A percentile compares a stretch with the other conserved stretches of the same genome.
These are phyloP conservation scores for Lagenorhynchus albirostris DNA, from an alignment of 2,113 vertebrate genomes.

Conservation along the genomic window DNA sequence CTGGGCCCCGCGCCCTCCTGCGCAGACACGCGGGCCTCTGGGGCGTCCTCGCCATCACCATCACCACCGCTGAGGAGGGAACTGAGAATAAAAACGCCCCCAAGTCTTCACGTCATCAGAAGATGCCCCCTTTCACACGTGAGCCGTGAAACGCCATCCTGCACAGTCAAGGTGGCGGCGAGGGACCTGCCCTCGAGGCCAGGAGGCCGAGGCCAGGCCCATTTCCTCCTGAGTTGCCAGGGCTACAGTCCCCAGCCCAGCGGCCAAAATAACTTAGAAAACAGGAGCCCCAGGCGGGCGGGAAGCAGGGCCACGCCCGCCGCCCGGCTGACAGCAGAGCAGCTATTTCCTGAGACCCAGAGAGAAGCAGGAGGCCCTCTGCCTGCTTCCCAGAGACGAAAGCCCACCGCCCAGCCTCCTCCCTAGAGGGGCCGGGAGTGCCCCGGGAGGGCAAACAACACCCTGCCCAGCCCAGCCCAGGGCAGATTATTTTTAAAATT, in stretches of 20 bases:
- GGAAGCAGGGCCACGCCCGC: conserved; percentile 50
- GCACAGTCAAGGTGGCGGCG: background rate
- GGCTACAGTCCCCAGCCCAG: conserved; percentile 35
- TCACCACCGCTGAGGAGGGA: too few species aligned
- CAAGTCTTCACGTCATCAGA: background rate
- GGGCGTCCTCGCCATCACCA: background rate
- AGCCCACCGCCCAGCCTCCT: background rate
- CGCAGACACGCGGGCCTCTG: background rate
- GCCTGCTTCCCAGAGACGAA: background rate
- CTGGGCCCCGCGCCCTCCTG: background rate
- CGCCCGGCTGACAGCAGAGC: conserved; percentile 28
- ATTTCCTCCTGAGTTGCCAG: conserved; percentile 46
- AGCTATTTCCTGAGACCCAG: conserved; percentile 44
- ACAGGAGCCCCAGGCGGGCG: conserved; percentile 47
- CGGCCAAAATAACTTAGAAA: conserved; percentile 63
- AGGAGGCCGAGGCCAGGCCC: background rate
- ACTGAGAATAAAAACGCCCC: background rate
- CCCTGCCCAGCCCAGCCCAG: background rate
- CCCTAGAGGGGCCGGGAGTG: too few species aligned
- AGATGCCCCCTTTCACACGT: background rate
- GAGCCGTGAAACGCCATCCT: background rate
- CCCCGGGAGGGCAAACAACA: fast-evolving
- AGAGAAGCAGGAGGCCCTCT: background rate
- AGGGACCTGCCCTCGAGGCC: background rate
- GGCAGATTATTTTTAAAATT: background rate